Base-by-base conservation (phyloP, 2,888 invertebrate species). In the Chloromyia formosa region DNA sequence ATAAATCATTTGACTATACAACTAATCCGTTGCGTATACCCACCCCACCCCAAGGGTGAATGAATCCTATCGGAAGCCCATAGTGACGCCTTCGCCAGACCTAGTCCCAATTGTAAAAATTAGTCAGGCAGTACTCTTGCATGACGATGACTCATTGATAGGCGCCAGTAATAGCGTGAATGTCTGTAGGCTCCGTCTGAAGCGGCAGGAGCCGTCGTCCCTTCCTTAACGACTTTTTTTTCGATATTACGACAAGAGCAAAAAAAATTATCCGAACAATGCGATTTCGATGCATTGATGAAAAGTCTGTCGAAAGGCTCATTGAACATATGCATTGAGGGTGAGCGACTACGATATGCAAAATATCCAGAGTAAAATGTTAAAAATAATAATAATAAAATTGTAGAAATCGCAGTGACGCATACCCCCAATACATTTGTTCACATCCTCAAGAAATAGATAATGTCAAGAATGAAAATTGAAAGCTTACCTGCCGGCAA, bases 401-500 rank as follows among this genome's bases (percentile, higher is more conserved):
- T n/a, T n/a, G 27, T 35, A 4, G 27, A 35, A 35, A 35, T 35
- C 7, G 7, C 2, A 35, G 7, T 35, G 2, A 35, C 2, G 27
- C 7, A 35, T 4, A 35, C 27, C 7, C 27, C 27, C 7, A 4
- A 35, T 35, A 7, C 27, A 35, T 35, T 35, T 35, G 27, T 35
- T 35, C 7, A 7, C 27, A 35, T 2, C 27, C 7, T 35, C 27
- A 35, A 35, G 27, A 35, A 4, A 35, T n/a, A n/a, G 27, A 35
- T 4, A 7, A 2, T 35, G 27, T 4, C 27, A 35, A 35, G 27
- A 35, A 35, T n/a, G n/a, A n/a, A 7, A 35, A 35, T 35, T 35
- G 16, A 56, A 53, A 35, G 20, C 90, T 89, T 89, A 92, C 92
- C 91, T 88, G 91, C 89, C 84, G 92, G 91, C 83, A 93, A 79